Conservation (phyloP, 2,797 vertebrate genomes). For the Lepilemur ruficaudatus region DNA sequence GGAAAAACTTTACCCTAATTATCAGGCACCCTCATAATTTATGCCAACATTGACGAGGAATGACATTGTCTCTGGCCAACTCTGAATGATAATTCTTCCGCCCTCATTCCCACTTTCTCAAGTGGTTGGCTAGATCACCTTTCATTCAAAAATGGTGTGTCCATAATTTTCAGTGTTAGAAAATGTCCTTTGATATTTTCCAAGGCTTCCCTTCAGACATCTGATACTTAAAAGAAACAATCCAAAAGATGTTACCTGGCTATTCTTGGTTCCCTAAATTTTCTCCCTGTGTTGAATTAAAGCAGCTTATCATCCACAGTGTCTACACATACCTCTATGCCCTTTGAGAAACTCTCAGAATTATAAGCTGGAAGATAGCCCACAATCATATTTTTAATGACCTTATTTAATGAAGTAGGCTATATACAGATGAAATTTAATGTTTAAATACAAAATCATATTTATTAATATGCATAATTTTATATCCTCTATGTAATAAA, state of each 20-base stretch:
- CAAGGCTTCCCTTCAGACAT: neutral
- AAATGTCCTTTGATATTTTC: constrained; percentile 15
- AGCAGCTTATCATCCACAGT: neutral
- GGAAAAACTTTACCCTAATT: neutral
- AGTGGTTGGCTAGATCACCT: neutral
- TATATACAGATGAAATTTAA: neutral
- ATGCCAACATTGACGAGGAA: neutral
- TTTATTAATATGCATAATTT: neutral
- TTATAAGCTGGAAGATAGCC: neutral
- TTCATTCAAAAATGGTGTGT: neutral
- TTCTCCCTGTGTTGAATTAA: neutral
- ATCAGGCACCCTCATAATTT: neutral
- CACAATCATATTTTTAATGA: neutral
- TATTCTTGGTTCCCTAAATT: neutral
- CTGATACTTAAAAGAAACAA: neutral
- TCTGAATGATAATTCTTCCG: constrained; percentile 5
- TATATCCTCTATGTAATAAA: constrained; percentile 5
- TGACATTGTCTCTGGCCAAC: neutral
- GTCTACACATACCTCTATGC: neutral
- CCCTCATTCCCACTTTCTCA: neutral
- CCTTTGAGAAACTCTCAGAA: neutral
- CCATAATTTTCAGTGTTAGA: neutral
- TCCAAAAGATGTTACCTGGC: neutral
- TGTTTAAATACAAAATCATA: constrained; percentile 34
- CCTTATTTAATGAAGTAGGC: neutral